A percentile compares a stretch with the other conserved stretches of the same genome.
phyloP scores from a whole-genome alignment of 2,888 invertebrate genomes.

The Heliconius hortense region DNA sequence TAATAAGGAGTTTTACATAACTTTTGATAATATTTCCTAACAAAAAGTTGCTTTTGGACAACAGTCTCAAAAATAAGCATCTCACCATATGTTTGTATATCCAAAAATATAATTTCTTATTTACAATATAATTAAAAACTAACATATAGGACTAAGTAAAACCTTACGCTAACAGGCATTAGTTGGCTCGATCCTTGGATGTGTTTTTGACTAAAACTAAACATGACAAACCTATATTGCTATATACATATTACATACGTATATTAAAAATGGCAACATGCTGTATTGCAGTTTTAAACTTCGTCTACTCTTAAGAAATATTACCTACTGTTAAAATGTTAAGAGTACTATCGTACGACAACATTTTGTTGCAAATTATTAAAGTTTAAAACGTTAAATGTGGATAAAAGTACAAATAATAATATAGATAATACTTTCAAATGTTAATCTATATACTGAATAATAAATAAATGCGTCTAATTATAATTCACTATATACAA shows the following conservation, averaged over 20 bases:
- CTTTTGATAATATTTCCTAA: constrained; percentile 40
- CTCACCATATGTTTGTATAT: constrained; percentile 63
- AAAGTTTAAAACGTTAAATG: background rate
- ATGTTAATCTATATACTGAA: background rate
- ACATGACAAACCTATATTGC: constrained; percentile 29
- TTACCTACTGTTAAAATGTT: background rate
- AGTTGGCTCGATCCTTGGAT: constrained; percentile 38
- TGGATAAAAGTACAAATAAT: background rate
- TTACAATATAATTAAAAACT: constrained; percentile 55
- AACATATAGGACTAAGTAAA: constrained; percentile 37
- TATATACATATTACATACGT: background rate
- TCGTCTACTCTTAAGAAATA: background rate
- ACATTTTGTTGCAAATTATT: no score
- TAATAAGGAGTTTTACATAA: constrained; percentile 40
- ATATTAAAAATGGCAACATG: background rate
- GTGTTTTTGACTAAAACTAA: constrained; percentile 32
- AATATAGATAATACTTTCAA: background rate
- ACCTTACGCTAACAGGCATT: constrained; percentile 38
- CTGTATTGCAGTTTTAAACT: background rate
- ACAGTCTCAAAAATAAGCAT: constrained; percentile 78
- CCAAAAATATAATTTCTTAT: constrained; percentile 75
- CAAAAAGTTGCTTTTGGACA: constrained; percentile 70
- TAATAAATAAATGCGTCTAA: background rate
- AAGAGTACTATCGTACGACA: no score
- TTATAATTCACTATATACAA: constrained; percentile 3